Percentiles rank a stretch among this genome's conserved stretches.
phyloP scores from a whole-genome alignment of 2,797 vertebrate species.

The Platalea minor region DNA sequence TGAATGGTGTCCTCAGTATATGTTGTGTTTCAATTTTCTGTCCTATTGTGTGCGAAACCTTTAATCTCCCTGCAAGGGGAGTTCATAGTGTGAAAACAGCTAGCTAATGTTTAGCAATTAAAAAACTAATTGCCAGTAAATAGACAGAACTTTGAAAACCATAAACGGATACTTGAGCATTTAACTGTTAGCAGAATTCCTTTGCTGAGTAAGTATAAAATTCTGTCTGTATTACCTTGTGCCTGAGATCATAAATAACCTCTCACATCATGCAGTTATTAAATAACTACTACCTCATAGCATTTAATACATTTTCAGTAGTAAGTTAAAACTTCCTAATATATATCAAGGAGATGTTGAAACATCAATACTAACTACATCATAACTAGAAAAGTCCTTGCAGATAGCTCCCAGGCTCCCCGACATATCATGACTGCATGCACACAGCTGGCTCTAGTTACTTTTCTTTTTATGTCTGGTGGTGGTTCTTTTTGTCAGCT shows the following conservation, averaged over 20 bases:
- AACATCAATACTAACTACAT: not conserved
- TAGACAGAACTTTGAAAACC: not conserved
- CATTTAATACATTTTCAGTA: not conserved
- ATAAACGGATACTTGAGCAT: not conserved
- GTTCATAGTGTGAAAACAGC: not conserved
- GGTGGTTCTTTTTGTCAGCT: not conserved
- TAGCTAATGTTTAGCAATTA: not conserved
- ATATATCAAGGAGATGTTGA: not conserved
- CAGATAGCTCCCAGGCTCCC: not conserved
- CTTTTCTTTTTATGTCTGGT: not conserved
- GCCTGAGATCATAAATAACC: not conserved
- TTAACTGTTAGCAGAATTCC: not conserved
- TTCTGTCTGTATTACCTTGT: not conserved
- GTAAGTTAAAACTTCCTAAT: not conserved
- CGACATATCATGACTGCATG: not conserved
- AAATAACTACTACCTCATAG: not conserved
- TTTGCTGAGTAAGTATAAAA: not conserved
- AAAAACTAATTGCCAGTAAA: not conserved
- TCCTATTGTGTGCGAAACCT: not conserved
- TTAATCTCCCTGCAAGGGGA: not conserved
- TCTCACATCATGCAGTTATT: not conserved
- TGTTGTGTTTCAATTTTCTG: not conserved
- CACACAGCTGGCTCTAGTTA: not conserved
- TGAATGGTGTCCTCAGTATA: not conserved
- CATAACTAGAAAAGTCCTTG: not conserved